Evolutionary conservation across 2,888 invertebrate species (phyloP).

Genomic region (Eristalis intricaria): DNA sequence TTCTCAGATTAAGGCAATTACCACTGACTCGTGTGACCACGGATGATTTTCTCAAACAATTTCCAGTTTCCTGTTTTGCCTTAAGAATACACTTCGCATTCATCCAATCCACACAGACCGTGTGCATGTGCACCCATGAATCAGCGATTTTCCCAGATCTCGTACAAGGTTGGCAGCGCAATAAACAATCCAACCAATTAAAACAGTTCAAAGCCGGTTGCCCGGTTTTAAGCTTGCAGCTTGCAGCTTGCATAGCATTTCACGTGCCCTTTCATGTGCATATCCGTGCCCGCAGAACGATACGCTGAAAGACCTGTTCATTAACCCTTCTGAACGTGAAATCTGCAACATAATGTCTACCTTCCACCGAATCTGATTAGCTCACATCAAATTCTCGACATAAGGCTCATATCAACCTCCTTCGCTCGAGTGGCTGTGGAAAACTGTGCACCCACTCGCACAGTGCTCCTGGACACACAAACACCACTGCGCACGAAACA

Average conservation of each 20-base stretch:
- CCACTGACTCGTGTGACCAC: too few relatives aligned
- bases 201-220: neutral
- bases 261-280: neutral
- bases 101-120: neutral
- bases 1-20: too few relatives aligned
- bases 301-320: neutral
- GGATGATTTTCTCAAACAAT: too few relatives aligned
- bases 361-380: neutral
- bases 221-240: neutral
- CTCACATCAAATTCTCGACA: neutral
- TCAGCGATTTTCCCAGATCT: neutral
- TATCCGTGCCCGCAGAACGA: neutral
- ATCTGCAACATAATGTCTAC: neutral
- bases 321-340: neutral
- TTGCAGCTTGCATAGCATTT: neutral
- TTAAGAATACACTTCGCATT: neutral
- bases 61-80: too few relatives aligned
- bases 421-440: neutral
- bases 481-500: constrained; percentile 26
- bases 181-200: neutral
- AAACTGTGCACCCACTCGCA: neutral
- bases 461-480: neutral
- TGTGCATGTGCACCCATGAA: neutral
- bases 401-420: neutral
- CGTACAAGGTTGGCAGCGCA: neutral